Conservation (phyloP, 2,797 vertebrate genomes). For the Oophaga sylvatica region DNA sequence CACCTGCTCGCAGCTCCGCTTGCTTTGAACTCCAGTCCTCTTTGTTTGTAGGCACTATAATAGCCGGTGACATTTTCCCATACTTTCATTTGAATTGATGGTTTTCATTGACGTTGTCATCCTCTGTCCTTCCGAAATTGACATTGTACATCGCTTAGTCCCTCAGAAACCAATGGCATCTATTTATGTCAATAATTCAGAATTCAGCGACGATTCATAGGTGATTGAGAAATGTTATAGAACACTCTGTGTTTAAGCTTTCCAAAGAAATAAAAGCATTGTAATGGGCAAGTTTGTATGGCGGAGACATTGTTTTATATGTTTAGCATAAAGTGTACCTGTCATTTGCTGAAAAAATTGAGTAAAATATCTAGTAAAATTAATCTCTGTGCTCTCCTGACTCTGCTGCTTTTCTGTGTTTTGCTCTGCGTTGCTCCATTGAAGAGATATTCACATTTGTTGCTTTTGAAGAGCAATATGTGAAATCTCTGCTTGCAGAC, state of each 20-base stretch:
- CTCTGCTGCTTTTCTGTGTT: too few relatives aligned
- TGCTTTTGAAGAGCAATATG: too few relatives aligned
- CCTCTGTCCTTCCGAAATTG: background rate
- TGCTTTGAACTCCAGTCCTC: background rate
- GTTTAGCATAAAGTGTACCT: too few relatives aligned
- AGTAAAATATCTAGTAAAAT: too few relatives aligned
- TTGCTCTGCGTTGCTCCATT: too few relatives aligned
- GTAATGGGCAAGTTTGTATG: background rate
- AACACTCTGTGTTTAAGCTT: too few relatives aligned
- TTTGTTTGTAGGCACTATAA: background rate
- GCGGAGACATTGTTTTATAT: too few relatives aligned
- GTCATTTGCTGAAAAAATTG: too few relatives aligned
- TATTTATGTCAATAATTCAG: background rate
- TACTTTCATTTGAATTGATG: background rate
- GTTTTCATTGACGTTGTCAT: background rate
- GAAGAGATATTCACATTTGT: too few relatives aligned
- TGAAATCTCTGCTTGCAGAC: too few relatives aligned
- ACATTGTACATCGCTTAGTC: background rate
- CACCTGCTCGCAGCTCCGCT: background rate
- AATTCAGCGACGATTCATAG: background rate
- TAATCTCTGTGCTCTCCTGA: too few relatives aligned
- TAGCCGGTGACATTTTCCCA: slow-evolving; percentile 6
- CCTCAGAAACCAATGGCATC: background rate
- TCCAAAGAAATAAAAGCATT: background rate
- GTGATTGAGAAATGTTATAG: too few relatives aligned